These are phyloP conservation scores for Dolichoris vasculosae DNA, from an alignment of 1,140 invertebrate genomes.

Conservation along the genomic window DNA sequence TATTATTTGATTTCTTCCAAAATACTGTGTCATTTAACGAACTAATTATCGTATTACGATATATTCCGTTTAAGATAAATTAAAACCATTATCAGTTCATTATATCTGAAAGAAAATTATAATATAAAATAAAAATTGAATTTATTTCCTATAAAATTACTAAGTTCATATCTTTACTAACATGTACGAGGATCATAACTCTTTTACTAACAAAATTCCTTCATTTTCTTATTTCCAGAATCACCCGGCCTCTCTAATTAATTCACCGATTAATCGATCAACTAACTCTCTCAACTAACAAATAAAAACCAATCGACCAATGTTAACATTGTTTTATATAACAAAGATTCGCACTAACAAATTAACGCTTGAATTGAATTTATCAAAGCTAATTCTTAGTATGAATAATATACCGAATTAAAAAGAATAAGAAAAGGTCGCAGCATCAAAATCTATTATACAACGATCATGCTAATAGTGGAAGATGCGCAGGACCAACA, in stretches of 20 bases:
- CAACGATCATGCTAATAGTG: slow-evolving; percentile 69
- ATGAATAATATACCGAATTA: background rate
- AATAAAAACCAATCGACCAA: slow-evolving; percentile 15
- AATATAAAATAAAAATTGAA: too few relatives aligned
- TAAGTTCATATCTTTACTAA: background rate
- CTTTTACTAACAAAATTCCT: slow-evolving; percentile 55
- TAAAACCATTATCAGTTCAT: too few relatives aligned
- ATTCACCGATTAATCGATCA: background rate
- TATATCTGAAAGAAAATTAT: too few relatives aligned
- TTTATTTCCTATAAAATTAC: too few relatives aligned
- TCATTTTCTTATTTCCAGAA: slow-evolving; percentile 66
- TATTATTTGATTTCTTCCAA: too few relatives aligned
- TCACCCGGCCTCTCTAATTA: slow-evolving; percentile 42
- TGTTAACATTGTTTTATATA: background rate
- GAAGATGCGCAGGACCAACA: slow-evolving; percentile 72
- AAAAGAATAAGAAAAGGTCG: background rate
- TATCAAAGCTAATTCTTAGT: background rate
- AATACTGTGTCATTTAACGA: too few relatives aligned
- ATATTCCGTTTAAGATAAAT: too few relatives aligned
- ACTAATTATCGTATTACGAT: too few relatives aligned
- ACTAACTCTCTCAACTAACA: slow-evolving; percentile 24
- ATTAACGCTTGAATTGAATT: background rate
- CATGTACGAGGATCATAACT: background rate
- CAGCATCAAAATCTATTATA: background rate
- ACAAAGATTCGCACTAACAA: background rate